Evolutionary conservation across 2,797 vertebrate genomes (phyloP).

Genomic region (Austrolebias charrua): DNA sequence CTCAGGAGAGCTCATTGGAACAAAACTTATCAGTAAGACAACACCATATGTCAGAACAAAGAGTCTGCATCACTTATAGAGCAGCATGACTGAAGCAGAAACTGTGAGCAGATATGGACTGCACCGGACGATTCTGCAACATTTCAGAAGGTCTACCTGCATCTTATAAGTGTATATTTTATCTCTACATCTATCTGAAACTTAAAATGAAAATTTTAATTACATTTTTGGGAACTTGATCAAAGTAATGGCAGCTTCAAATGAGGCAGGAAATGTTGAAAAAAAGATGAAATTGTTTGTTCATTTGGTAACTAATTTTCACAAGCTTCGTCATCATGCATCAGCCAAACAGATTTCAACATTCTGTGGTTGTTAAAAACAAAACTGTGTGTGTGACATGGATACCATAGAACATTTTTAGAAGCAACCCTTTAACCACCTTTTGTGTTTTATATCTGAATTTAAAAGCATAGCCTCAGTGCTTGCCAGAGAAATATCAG

Average conservation of each 20-base stretch:
- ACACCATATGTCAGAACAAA: too few species aligned
- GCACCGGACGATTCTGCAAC: too few species aligned
- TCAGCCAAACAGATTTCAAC: conserved; percentile 2
- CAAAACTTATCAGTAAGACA: too few species aligned
- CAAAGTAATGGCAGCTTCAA: background rate
- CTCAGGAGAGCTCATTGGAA: too few species aligned
- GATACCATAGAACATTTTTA: background rate
- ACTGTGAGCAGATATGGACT: too few species aligned
- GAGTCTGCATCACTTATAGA: too few species aligned
- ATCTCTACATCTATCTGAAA: background rate
- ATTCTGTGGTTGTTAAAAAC: background rate
- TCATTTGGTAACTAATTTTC: background rate
- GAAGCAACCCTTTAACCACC: too few species aligned
- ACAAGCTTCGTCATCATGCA: background rate
- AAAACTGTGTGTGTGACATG: background rate
- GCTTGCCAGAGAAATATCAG: background rate
- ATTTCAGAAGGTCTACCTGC: too few species aligned
- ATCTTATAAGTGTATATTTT: too few species aligned
- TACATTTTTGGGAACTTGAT: background rate
- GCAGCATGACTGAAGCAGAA: too few species aligned
- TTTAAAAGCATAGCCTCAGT: background rate
- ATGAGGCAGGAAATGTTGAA: background rate
- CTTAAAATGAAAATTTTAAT: background rate
- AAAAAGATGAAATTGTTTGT: background rate
- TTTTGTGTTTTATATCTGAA: background rate